phyloP scores from a whole-genome alignment of 2,797 vertebrate genomes.

The Clamator glandarius region DNA sequence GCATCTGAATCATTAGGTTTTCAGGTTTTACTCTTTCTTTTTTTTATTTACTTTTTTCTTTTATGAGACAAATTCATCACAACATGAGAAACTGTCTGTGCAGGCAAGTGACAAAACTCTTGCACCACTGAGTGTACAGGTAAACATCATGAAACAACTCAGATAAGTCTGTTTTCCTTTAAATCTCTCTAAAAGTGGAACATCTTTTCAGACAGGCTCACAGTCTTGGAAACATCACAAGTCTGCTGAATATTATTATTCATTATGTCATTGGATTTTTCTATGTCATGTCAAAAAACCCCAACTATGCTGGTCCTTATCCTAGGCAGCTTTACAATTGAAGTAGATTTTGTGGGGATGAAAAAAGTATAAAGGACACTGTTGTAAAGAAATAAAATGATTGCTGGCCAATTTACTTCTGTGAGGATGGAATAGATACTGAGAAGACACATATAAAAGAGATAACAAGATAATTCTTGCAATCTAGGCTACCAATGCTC shows the following conservation, averaged over 20 bases:
- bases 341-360: neutral
- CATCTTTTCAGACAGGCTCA: neutral
- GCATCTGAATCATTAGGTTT: neutral
- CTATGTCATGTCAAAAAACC: neutral
- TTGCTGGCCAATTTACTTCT: slow-evolving; percentile 11
- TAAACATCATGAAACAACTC: neutral
- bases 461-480: slow-evolving; percentile 33
- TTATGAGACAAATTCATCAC: neutral
- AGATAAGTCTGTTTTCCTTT: neutral
- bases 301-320: neutral
- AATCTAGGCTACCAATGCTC: neutral
- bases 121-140: neutral
- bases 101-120: neutral
- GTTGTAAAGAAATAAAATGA: slow-evolving; percentile 20
- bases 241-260: neutral
- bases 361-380: neutral
- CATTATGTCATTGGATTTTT: neutral
- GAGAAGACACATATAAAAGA: neutral
- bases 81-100: neutral
- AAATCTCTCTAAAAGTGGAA: neutral
- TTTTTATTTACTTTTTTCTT: neutral
- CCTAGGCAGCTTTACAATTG: neutral
- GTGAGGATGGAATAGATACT: neutral
- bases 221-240: neutral
- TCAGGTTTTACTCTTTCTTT: neutral